Conservation (phyloP, 2,888 invertebrate species). For the Melieria crassipennis region DNA sequence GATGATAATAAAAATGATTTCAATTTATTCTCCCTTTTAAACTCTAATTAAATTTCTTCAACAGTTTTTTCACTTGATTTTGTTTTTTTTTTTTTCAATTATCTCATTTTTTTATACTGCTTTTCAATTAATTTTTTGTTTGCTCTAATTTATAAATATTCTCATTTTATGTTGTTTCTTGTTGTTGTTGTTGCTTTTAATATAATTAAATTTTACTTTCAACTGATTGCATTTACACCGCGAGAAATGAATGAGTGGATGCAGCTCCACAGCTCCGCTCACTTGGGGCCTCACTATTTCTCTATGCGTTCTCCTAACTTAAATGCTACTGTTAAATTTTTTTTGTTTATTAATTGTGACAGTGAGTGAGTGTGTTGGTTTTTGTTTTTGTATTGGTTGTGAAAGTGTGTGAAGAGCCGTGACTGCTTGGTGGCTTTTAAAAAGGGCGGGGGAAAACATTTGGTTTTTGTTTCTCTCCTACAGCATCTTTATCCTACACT, state of each 20-base stretch:
- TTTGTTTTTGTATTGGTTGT: neutral
- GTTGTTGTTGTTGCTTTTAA: neutral
- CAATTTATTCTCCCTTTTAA: constrained; percentile 2
- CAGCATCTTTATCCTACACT: no score
- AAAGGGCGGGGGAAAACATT: no score
- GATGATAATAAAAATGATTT: constrained; percentile 22
- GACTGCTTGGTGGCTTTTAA: no score
- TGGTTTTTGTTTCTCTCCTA: no score
- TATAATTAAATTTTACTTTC: neutral
- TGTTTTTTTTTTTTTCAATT: neutral
- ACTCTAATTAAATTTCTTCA: constrained; percentile 1
- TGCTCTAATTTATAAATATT: neutral
- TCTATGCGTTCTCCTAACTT: neutral
- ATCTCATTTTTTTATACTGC: neutral
- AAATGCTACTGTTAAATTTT: neutral
- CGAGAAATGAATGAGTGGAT: constrained; percentile 9
- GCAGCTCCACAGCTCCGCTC: neutral
- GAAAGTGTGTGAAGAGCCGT: neutral
- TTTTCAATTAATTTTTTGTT: neutral
- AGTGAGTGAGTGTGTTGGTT: neutral
- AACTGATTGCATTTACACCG: constrained; percentile 32
- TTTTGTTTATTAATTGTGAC: constrained; percentile 2
- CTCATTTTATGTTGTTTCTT: constrained; percentile 3
- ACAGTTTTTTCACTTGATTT: constrained; percentile 13
- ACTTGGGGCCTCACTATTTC: neutral